phyloP scores from a whole-genome alignment of 2,888 invertebrate genomes.

The Rosalia funebris region DNA sequence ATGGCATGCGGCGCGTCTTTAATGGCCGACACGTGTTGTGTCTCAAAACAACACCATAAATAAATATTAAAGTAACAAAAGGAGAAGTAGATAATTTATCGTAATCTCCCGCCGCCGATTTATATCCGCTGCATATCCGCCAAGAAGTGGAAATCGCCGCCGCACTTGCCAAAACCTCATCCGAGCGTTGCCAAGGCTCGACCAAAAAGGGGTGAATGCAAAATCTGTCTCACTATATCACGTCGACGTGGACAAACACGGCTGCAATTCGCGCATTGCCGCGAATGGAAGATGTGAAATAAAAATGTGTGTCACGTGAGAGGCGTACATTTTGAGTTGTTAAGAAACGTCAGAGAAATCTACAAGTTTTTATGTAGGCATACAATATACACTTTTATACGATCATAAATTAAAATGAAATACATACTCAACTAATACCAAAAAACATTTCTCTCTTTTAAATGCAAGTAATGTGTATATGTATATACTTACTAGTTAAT shows the following conservation, averaged over 20 bases:
- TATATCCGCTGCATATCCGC: slow-evolving; percentile 38
- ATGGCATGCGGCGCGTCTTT: background rate
- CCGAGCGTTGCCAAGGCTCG: slow-evolving; percentile 41
- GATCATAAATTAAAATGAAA: background rate
- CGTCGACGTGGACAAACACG: slow-evolving; percentile 50
- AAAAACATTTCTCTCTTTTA: too few relatives aligned
- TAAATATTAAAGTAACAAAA: slow-evolving; percentile 26
- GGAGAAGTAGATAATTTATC: slow-evolving; percentile 23
- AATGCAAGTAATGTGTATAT: too few relatives aligned
- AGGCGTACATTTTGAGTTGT: background rate
- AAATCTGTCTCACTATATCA: slow-evolving; percentile 52
- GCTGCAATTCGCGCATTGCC: slow-evolving; percentile 53
- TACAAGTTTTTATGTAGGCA: too few relatives aligned
- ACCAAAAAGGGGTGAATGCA: slow-evolving; percentile 48
- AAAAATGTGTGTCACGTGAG: background rate
- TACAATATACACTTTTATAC: too few relatives aligned
- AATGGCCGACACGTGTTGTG: slow-evolving; percentile 14
- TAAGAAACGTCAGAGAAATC: too few relatives aligned
- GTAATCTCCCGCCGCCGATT: slow-evolving; percentile 34
- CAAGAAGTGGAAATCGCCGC: slow-evolving; percentile 44
- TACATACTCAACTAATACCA: too few relatives aligned
- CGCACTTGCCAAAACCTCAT: slow-evolving; percentile 46
- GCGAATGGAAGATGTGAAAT: slow-evolving; percentile 47
- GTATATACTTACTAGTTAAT: too few relatives aligned
- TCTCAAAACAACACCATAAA: slow-evolving; percentile 27